Base-by-base conservation (phyloP, 2,797 vertebrate species). In the Labeo calbasu region DNA sequence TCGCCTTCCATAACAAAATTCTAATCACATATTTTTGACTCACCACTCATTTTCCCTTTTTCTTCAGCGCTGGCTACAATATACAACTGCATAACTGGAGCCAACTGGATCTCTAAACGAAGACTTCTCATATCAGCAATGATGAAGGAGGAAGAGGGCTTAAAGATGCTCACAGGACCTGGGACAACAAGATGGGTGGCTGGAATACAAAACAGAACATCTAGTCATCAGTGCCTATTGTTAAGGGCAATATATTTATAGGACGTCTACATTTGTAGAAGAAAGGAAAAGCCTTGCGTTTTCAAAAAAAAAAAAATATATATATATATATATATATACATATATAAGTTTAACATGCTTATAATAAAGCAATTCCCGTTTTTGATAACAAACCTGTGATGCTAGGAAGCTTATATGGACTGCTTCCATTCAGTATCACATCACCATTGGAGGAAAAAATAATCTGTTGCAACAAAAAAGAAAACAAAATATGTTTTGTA, bases 71-170 rank as follows among this genome's bases (percentile, higher is more conserved):
- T 91, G 86, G 95, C 91, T 77, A 83, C 90, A 84, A 98, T 89
- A 86, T 93, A 94, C 61, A 96, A 79, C 91, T 98, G 97, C 97
- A 99, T 96, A 32, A 93, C 7, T 0, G 98, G 97, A 21, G 61
- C 85, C 15, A 96, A 88, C 88, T 99, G 97, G 3, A 97, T 88
- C 88, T 94, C 93, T 23, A 98, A 40, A 40, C 92, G 91, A 53
- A 98, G 15, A 53, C 92, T 85, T 43, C 25, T 88, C 1, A 94
- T 94, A 19, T 95, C 80, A 28, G 95, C 88, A 25, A 97, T 82
- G 36, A 95, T 73, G 89, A 94, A 97, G 92, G 96, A 98, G 14
- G 95, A 92, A 0, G 97, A 96, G 28, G 97, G 96, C 17, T 50
- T 91, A 92, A 97, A 96, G 83, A 96, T 50, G 0, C 69, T 93